phyloP scores from a whole-genome alignment of 2,888 invertebrate species.

The Hymenopus coronatus region DNA sequence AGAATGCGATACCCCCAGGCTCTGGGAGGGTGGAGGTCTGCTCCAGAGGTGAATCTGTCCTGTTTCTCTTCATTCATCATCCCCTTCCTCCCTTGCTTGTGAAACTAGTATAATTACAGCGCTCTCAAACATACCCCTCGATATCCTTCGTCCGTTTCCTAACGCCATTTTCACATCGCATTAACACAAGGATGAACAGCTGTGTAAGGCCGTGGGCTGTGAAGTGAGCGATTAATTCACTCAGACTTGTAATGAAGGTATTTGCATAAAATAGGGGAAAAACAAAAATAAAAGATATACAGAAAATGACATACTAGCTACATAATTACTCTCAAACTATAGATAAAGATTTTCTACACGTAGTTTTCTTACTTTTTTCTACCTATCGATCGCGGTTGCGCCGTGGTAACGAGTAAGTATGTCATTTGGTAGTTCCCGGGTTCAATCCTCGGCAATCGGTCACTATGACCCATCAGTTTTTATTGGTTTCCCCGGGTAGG shows the following conservation, averaged over 20 bases:
- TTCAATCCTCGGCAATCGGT: too few relatives aligned
- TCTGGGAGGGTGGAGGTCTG: not conserved
- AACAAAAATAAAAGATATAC: not conserved
- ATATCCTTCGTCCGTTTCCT: not conserved
- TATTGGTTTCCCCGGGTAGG: too few relatives aligned
- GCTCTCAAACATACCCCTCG: not conserved
- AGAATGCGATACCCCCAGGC: not conserved
- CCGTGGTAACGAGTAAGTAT: too few relatives aligned
- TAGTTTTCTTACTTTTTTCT: too few relatives aligned
- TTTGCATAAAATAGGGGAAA: not conserved
- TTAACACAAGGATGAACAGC: not conserved
- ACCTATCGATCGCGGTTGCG: too few relatives aligned
- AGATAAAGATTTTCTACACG: too few relatives aligned
- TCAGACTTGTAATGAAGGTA: not conserved
- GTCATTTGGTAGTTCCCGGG: too few relatives aligned
- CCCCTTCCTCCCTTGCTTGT: not conserved
- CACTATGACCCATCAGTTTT: too few relatives aligned
- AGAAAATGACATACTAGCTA: not conserved
- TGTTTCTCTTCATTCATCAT: not conserved
- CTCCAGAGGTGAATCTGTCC: not conserved
- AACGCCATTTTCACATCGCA: not conserved
- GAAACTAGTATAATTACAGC: constrained; percentile 5
- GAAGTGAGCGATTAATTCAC: not conserved
- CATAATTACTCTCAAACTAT: not conserved
- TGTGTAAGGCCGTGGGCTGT: not conserved